These are phyloP conservation scores for Takifugu ocellatus DNA, from an alignment of 2,797 vertebrate genomes.

Conservation along the genomic window DNA sequence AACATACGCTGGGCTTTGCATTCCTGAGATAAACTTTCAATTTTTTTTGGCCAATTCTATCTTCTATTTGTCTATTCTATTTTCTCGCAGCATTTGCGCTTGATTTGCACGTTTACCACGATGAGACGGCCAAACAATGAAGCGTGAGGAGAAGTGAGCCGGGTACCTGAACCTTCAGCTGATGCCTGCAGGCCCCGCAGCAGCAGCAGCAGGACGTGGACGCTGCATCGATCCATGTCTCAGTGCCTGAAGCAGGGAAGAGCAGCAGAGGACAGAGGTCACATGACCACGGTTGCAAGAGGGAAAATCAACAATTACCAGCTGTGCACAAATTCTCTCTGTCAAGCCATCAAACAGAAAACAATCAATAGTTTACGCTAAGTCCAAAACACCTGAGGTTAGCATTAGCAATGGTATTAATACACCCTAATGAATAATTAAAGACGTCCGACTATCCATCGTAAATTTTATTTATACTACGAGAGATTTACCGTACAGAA, in stretches of 20 bases:
- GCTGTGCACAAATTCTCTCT: conserved; percentile 16
- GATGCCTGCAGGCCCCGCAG: conserved; percentile 62
- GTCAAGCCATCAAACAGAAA: conserved; percentile 14
- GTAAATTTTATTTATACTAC: too few species aligned
- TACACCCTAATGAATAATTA: too few species aligned
- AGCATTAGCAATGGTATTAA: too few species aligned
- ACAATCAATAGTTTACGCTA: conserved; percentile 3
- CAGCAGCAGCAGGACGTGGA: conserved; percentile 72
- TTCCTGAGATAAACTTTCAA: too few species aligned
- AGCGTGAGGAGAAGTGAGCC: not conserved
- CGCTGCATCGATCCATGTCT: conserved; percentile 74
- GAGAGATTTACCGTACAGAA: not conserved
- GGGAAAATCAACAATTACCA: conserved; percentile 47
- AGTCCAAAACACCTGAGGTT: not conserved
- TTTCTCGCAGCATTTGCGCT: too few species aligned
- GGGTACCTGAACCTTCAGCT: conserved; percentile 69
- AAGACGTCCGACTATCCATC: too few species aligned
- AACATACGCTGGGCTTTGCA: too few species aligned
- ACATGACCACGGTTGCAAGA: conserved; percentile 31
- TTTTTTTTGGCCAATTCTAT: too few species aligned
- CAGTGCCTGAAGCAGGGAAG: conserved; percentile 61
- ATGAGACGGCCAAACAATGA: too few species aligned
- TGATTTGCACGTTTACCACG: too few species aligned
- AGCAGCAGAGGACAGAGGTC: conserved; percentile 26
- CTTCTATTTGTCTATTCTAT: too few species aligned